Base-by-base conservation (phyloP, 1,140 invertebrate genomes). In the Aplysia californica region DNA sequence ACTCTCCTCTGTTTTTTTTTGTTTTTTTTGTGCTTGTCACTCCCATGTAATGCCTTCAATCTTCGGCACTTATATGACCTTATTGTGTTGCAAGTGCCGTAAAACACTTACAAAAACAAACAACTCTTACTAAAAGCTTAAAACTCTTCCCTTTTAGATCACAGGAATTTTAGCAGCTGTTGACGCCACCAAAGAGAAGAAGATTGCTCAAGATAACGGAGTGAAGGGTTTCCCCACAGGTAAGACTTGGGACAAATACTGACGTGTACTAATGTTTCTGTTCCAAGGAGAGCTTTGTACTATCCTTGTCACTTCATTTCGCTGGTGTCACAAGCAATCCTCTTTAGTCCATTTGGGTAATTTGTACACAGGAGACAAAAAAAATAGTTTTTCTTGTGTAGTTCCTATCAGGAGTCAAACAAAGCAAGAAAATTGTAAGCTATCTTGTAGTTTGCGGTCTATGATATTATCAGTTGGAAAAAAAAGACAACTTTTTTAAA, bases 181-280 rank as follows among this genome's bases (percentile, higher is more conserved):
- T 0, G 95, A 97, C 91, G 94, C 94, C 0, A 96, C 95, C 0
- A 93, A 95, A 85, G 92, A 95, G 80, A 90, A 91, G 18, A 86
- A 91, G 0, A 80, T 96, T 5, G 94, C 91, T 0, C 91, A 93
- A 0, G 90, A 91, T 73, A 96, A 92, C 87, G 92, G 92, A 55
- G 93, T 97, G 0, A 94, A 94, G 86, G 95, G 95, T 0, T 97
- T 95, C 87, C 96, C 96, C 0, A 95, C 86, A 0, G 90, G 58
- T 91, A 93, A 82, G 82, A 74, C 26, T 15, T 44, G 31, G 20
- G 4, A 33, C 31, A 4, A 15, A 66, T 23, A 33, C 64, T 33
- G 6, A 66, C 64, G 36, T 10, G 20, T 31, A 4, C 3, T 31
- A 33, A 36, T 29, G 20, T 33, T 35, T 33, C 58, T 15, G 21